Base-by-base conservation (phyloP, 2,113 vertebrate species). In the Felis chaus region DNA sequence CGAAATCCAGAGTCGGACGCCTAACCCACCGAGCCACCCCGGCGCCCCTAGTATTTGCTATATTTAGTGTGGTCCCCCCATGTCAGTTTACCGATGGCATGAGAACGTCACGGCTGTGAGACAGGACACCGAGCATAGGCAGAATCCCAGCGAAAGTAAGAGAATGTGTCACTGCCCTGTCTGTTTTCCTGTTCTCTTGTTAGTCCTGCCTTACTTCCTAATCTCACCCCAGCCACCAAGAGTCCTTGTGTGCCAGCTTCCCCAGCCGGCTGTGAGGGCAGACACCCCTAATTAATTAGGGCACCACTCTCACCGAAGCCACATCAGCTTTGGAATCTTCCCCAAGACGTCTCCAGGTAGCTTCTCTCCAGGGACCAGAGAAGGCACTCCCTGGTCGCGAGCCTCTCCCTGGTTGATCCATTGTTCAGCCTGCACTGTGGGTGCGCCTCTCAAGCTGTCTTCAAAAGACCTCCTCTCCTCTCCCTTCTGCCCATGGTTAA, bases 181-280 rank as follows among this genome's bases (percentile, higher is more conserved):
- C 25, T 27, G 8, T 36, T 21, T 90, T 15, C 21, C 14, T 71
- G 11, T 29, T 21, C 45, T 85, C 41, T 31, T 33, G 33, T 41
- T 55, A 53, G 61, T 31, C n/a, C 9, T 29, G 19, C 68, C n/a
- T 53, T 48, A 33, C 13, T 39, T 18, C 15, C 21, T 8, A n/a
- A 0, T 39, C 18, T 45, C 39, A 53, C 33, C 7, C 27, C n/a
- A 33, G 73, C 45, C 81, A 48, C 65, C 23, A 3, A 81, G 36
- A 27, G 81, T 57, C 74, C 16, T 14, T 63, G 21, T 18, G 3
- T 15, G 27, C 65, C n/a, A 0, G 36, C 55, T 65, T 91, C 31
- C 55, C 66, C 1, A 33, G 18, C 55, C 31, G 9, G 33, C 65
- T 55, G 14, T 19, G n/a, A 87, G 76, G 53, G 57, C 69, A 18